Evolutionary conservation across 1,140 invertebrate species (phyloP).

Genomic region (Cyclargus thomasi): DNA sequence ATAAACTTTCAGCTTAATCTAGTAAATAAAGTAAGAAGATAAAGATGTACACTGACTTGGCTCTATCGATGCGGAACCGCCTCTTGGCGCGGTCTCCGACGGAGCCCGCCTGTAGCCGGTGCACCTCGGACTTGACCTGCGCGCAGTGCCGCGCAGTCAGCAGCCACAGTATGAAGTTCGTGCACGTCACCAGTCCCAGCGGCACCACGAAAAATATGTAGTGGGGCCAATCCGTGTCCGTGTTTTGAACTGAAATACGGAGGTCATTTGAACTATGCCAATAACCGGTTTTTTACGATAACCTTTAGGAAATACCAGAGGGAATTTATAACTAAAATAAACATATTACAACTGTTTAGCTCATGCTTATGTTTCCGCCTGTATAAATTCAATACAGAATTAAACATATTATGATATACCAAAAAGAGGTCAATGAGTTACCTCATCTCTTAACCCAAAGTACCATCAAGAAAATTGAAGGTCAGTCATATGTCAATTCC

Average conservation of each 20-base stretch:
- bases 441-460: too few species aligned
- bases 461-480: too few species aligned
- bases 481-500: too few species aligned
- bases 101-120: conserved; percentile 76
- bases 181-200: conserved; percentile 76
- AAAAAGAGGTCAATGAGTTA: too few species aligned
- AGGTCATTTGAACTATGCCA: neutral
- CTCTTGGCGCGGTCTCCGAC: conserved; percentile 68
- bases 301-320: too few species aligned
- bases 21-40: too few species aligned
- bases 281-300: too few species aligned
- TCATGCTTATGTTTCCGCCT: too few species aligned
- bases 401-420: conserved; percentile 3
- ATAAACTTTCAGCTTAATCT: too few species aligned
- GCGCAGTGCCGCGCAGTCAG: conserved; percentile 80
- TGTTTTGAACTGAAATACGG: conserved; percentile 55
- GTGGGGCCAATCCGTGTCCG: conserved; percentile 60
- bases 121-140: conserved; percentile 81
- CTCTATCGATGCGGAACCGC: conserved; percentile 79
- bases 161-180: conserved; percentile 81
- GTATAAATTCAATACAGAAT: neutral
- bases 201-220: conserved; percentile 80
- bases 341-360: too few species aligned
- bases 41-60: conserved; percentile 70
- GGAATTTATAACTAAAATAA: too few species aligned